Evolutionary conservation across 1,140 invertebrate species (phyloP), one percentile per base, ranked within the genome.

Genomic region (Lordiphosa stackelbergi): DNA sequence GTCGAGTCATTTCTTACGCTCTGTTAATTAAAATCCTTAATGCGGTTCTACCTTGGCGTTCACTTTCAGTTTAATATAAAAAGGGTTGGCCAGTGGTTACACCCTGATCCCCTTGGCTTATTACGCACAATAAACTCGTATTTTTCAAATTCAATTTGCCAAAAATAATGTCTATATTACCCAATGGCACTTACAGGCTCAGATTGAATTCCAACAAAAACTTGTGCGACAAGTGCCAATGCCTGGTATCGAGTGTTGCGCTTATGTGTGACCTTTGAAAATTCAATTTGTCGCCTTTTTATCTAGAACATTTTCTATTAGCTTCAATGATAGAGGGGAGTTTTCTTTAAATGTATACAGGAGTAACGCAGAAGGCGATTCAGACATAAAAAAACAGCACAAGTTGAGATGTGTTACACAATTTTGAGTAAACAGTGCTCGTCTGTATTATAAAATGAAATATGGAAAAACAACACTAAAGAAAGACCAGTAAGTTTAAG

Each of bases 211-310:
- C 75, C 72, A 42, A 24, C 57, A 73, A 36, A 19, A 59, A 46
- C 13, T 13, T 34, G 37, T 13, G 34, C 34, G 46, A 65, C 63
- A 77, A 81, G 75, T 83, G 75, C 49, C 49, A 77, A 68, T 83
- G 77, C 77, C 78, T 84, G 73, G 41, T 51, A 58, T 74, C 75
- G 61, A 81, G 75, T 81, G 78, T 73, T 66, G 56, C 73, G 78
- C 78, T 83, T 73, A 71, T 71, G 73, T 84, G 66, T 84, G 78
- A 84, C 78, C 78, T 84, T 84, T 85, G 66, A 70, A 84, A 85
- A 84, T 85, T 84, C 56, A 85, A 84, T 84, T 84, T 84, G 63
- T 79, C 79, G 62, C 73, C 78, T 85, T 85, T 84, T 79, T 84
- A 84, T 84, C 81, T 74, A 74, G 69, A 85, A 68, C 63, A 84